phyloP scores from a whole-genome alignment of 2,888 invertebrate species.

The Patella pellucida region DNA sequence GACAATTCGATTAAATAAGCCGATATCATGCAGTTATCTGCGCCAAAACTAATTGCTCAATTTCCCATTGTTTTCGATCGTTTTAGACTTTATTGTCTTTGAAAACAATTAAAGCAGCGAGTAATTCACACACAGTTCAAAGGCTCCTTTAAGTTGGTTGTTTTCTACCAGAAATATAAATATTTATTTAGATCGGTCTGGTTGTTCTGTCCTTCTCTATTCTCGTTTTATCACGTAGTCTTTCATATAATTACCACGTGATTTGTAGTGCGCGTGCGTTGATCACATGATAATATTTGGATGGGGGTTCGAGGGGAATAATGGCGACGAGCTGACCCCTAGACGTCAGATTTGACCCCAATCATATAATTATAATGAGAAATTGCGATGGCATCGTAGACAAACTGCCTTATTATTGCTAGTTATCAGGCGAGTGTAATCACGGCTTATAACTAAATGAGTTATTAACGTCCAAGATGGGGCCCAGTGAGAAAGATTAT shows the following conservation, averaged over 20 bases:
- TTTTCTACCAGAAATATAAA: constrained; percentile 2
- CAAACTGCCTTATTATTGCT: constrained; percentile 1
- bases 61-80: constrained; percentile 7
- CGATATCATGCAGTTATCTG: neutral
- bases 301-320: neutral
- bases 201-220: neutral
- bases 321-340: constrained; percentile 2
- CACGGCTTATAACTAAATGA: constrained; percentile 9
- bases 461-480: neutral
- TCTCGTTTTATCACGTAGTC: constrained; percentile 2
- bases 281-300: constrained; percentile 7
- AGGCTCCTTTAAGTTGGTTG: constrained; percentile 1
- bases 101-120: neutral
- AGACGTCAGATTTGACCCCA: constrained; percentile 9
- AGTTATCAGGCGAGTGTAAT: neutral
- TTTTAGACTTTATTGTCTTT: constrained; percentile 7
- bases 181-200: neutral
- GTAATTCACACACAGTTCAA: neutral
- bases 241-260: neutral
- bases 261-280: constrained; percentile 11
- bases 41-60: constrained; percentile 5
- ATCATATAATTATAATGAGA: constrained; percentile 12
- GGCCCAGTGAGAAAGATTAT: neutral
- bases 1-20: constrained; percentile 3
- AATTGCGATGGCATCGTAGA: neutral